These are phyloP conservation scores for Anas platyrhynchos DNA, from an alignment of 2,113 vertebrate species.

Conservation along the genomic window DNA sequence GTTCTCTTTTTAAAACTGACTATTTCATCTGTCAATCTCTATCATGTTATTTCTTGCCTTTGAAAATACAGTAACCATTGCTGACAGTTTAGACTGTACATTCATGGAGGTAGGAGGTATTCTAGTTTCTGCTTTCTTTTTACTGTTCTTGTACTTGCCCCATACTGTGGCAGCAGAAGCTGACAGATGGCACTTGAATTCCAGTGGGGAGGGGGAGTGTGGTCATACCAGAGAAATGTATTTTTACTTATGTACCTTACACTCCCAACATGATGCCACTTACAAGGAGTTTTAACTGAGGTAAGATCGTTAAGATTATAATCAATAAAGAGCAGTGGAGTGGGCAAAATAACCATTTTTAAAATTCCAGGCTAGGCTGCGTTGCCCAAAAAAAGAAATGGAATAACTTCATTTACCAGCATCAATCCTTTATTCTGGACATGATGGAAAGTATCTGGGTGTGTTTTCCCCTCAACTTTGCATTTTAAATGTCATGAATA, in stretches of 20 bases:
- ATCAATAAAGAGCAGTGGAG: not conserved
- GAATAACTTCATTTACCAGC: not conserved
- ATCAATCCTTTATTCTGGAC: not conserved
- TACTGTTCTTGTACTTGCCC: not conserved
- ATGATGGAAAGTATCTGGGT: not conserved
- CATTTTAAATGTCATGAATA: not conserved
- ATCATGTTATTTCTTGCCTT: not conserved
- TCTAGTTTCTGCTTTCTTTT: not conserved
- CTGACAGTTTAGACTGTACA: not conserved
- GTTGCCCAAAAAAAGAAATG: not conserved
- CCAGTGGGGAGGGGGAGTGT: not conserved
- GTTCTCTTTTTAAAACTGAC: not conserved
- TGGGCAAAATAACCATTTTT: not conserved
- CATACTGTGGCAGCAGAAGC: not conserved
- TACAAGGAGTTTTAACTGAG: not conserved
- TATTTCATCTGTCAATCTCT: not conserved
- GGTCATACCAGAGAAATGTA: fast-evolving
- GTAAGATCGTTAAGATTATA: not conserved
- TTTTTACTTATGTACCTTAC: not conserved
- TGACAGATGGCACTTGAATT: not conserved
- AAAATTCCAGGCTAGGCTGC: not conserved
- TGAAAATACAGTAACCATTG: not conserved
- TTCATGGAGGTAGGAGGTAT: not conserved
- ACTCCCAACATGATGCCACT: not conserved
- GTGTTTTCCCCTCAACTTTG: not conserved